Base-by-base conservation (phyloP, 2,888 invertebrate genomes). In the Cheiracanthium punctorium region DNA sequence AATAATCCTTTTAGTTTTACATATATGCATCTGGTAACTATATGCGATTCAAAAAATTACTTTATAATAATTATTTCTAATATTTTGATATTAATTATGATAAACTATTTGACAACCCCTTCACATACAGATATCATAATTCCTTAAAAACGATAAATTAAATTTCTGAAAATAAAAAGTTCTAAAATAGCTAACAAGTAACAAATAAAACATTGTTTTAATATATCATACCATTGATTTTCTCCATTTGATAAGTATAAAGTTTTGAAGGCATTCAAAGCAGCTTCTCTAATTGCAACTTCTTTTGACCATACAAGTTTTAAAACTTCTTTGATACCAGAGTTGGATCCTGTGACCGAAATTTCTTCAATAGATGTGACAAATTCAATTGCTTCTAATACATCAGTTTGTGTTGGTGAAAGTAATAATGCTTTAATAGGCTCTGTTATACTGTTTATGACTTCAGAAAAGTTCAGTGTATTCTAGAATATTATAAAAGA, bases 361-460 rank as follows among this genome's bases (percentile, higher is more conserved):
- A 84, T 85, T 20, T 82, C 72, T n/a, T 77, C 85, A 17, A 89
- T 86, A 41, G 87, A 71, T 0, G 87, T 88, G 41, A 89, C 86
- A 69, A 90, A 96, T 85, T 96, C 95, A 32, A 98, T 95, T 0
- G 98, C 96, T 91, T 98, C 98, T 77, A 95, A 94, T 17, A 97
- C 95, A 91, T 98, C 98, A 0, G 95, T 94, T 4, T 95, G 93
- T 88, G 91, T 92, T 84, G 92, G 91, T 1, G 93, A 93, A 29
- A 91, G 90, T 14, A 98, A 92, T 90, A 97, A 92, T 28, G 95
- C 93, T 89, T 95, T 94, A 84, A 96, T 94, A n/a, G 95, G 92
- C 0, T 94, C 94, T 80, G 95, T 92, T 8, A 94, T 93, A 20
- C 91, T 90, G 88, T 93, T 93, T 20, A 94, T 91, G 75, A 92